Evolutionary conservation across 2,888 invertebrate genomes (phyloP), one percentile per base, ranked within the genome.

Genomic region (Tinea trinotella): DNA sequence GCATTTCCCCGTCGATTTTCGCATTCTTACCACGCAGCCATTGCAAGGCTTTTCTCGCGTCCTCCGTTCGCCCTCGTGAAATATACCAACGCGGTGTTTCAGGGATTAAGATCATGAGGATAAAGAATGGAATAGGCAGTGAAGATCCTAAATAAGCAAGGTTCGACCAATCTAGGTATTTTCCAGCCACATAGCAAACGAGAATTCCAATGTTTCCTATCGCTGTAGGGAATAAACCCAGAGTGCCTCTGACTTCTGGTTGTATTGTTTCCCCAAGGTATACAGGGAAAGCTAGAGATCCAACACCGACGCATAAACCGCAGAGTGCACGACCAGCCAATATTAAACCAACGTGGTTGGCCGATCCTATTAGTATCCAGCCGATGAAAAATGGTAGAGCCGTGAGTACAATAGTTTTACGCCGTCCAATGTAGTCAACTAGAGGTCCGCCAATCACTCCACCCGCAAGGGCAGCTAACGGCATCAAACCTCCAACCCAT

Each of bases 61-160:
- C 90, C 58, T 92, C 91, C 59, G 90, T 90, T 53, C 90, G 89
- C 55, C 92, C 91, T 59, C 91, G 93, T 10, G 93, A 90, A 56
- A 97, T 90, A 73, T 93, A 93, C 95, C 96, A 97, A 59, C 95
- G 90, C 0, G 98, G 98, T 0, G 97, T 96, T 82, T 98, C 98
- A 1, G 97, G 98, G 60, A 98, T 94, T 62, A 93, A 85, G 65
- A 93, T 90, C 89, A 94, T 93, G 56, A 93, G 76, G n/a, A 94
- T 66, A 17, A 95, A 82, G 68, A 95, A 94, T 0, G 96, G 92
- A 54, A 96, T 68, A 0, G 96, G 92, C 34, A 96, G 72, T 1
- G 88, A 71, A 1, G 92, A 90, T 15, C 96, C 96, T 9, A 96
- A 70, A 58, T 93, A 89, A 0, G 97, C 97, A 57, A 98, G 79